Evolutionary conservation across 2,113 vertebrate species (phyloP), one percentile per base, ranked within the genome.

Genomic region (Tichodroma muraria): DNA sequence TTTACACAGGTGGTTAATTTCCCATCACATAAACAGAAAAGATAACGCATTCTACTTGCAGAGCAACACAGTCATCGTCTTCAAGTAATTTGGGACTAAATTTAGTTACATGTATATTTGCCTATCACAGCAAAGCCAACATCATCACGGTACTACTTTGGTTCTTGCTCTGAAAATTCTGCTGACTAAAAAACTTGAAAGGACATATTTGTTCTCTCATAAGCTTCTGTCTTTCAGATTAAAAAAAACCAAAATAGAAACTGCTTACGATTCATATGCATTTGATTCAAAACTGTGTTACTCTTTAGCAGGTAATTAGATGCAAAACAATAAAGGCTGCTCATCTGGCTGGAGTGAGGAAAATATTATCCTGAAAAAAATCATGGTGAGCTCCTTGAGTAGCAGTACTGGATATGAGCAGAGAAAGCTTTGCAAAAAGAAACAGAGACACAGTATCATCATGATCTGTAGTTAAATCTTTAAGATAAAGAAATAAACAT

Each of bases 301-400:
- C 23, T 80, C 47, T 69, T 92, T 71, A 83, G 73, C 56, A 93
- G 68, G 71, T 93, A 95, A 96, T 92, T 85, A 95, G 71, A 83
- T 71, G 56, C 63, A 79, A 92, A 91, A 92, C 71, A 95, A 88
- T 89, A 83, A 81, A 96, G 45, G 31, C 35, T 95, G 70, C 68
- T 94, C 71, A 83, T 88, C 33, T 85, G 63, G 35, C 52, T 93
- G 50, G 92, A 88, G 70, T 63, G 40, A 89, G 27, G 38, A 95
- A 87, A 88, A 86, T 68, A 82, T 33, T 70, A 65, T 18, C 30
- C 31, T 57, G n/a, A 68, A 71, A 45, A 60, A 75, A 75, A 12
- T 19, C 52, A 35, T 69, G 35, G 56, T 91, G 73, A 93, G 23
- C 54, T 94, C 31, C 70, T 56, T 79, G 82, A 94, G 76, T 50